Base-by-base conservation (phyloP, 2,888 invertebrate species). In the Falcaria lacertinaria region DNA sequence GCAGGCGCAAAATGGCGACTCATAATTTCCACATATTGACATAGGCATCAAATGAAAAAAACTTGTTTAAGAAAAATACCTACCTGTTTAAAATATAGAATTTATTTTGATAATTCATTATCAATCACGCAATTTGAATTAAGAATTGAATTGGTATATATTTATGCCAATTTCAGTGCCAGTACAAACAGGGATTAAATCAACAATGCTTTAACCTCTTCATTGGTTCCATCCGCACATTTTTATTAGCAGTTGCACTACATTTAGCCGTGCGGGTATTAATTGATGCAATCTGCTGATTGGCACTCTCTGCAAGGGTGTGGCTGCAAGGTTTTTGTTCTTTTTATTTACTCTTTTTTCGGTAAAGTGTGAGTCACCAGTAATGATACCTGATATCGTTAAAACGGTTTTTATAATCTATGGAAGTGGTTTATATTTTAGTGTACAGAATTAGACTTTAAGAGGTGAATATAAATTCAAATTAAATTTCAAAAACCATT, bases 241-340 rank as follows among this genome's bases (percentile, higher is more conserved):
- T 35, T 32, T 13, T 41, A 28, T 28, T 34, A 28, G 11, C 28
- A 36, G 47, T 54, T 48, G 59, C 50, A 48, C 57, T 52, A 46
- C 46, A 49, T 50, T 43, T 36, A 42, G 43, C 50, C 62, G 59
- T 39, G 43, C 45, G 43, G 19, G 48, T 59, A 47, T 61, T 67
- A 68, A 69, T 68, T 68, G 70, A 59, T 64, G 66, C 74, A 70
- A 68, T 74, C 60, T 55, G 39, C 54, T 63, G 67, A 69, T 74
- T 65, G 65, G 63, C 57, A 52, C 39, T 54, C 53, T 49, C 52
- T 48, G 56, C 45, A 50, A 47, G 48, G 54, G 52, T 44, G 56
- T 51, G 54, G 45, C 48, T 7, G 22, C 1, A 1, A 6, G 22
- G 22, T 22, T 6, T 22, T 22, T 22, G n/a, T n/a, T n/a, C 6